phyloP scores from a whole-genome alignment of 1,140 invertebrate species.

The Mercenaria mercenaria region DNA sequence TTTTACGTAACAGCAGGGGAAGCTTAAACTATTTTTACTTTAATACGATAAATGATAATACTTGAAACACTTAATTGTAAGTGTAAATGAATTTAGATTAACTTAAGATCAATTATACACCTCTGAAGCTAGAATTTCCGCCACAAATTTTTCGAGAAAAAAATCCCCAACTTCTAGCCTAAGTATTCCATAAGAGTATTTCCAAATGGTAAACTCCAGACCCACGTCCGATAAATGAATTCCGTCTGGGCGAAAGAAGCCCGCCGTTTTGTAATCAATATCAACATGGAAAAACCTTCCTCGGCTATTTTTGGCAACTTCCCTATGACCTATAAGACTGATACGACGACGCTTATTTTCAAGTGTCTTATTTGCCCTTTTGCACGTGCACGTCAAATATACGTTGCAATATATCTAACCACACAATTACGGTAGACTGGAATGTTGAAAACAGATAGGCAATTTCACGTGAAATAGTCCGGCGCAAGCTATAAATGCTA shows the following conservation, averaged over 20 bases:
- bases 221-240: background rate
- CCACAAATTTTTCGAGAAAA: too few relatives aligned
- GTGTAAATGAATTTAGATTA: background rate
- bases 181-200: background rate
- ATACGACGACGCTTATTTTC: background rate
- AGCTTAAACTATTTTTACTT: background rate
- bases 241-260: background rate
- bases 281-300: too few relatives aligned
- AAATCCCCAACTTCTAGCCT: background rate
- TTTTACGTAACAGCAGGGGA: too few relatives aligned
- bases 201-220: background rate
- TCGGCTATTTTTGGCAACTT: background rate
- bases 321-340: background rate
- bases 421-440: background rate
- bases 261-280: background rate
- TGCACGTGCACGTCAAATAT: background rate
- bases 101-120: too few relatives aligned
- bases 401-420: too few relatives aligned
- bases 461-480: background rate
- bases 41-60: too few relatives aligned
- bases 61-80: too few relatives aligned
- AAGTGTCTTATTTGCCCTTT: background rate
- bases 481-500: too few relatives aligned
- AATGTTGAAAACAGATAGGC: background rate
- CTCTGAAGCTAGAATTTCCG: too few relatives aligned